Conservation (phyloP, 2,113 vertebrate species). For the Nannospalax galili region DNA sequence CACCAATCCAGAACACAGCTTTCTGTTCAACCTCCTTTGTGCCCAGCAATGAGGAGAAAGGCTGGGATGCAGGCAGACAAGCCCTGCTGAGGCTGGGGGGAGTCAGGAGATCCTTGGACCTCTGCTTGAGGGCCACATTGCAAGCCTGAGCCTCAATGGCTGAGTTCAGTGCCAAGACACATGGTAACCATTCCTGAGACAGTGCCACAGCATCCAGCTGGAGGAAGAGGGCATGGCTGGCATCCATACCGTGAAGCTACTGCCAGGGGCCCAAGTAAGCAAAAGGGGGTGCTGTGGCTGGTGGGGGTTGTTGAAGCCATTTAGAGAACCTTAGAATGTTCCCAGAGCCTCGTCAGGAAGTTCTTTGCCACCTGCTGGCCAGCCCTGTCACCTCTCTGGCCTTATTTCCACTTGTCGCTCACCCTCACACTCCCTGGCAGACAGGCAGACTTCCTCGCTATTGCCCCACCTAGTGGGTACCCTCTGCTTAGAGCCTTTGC, state of each 20-base stretch:
- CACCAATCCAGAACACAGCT: background rate
- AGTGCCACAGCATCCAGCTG: accelerated
- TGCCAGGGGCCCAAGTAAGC: background rate
- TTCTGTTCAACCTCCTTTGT: background rate
- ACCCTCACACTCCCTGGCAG: background rate
- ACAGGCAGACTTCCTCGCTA: background rate
- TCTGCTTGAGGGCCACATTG: background rate
- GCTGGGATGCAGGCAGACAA: background rate
- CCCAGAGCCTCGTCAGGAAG: too few species aligned
- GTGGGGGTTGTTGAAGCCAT: background rate
- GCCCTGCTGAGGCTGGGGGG: background rate
- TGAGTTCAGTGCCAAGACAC: background rate
- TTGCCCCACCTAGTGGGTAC: background rate
- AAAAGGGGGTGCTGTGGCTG: background rate
- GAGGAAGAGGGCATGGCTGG: background rate
- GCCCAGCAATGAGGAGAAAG: background rate
- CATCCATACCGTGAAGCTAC: background rate
- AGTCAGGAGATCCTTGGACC: background rate
- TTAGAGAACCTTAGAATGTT: background rate
- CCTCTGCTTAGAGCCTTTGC: background rate
- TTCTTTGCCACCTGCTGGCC: background rate
- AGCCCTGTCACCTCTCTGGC: background rate
- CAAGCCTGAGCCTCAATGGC: background rate
- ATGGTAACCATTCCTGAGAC: background rate
- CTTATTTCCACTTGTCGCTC: background rate